These are phyloP conservation scores for Lasioglossum albipes DNA, from an alignment of 1,140 invertebrate species.

Conservation along the genomic window DNA sequence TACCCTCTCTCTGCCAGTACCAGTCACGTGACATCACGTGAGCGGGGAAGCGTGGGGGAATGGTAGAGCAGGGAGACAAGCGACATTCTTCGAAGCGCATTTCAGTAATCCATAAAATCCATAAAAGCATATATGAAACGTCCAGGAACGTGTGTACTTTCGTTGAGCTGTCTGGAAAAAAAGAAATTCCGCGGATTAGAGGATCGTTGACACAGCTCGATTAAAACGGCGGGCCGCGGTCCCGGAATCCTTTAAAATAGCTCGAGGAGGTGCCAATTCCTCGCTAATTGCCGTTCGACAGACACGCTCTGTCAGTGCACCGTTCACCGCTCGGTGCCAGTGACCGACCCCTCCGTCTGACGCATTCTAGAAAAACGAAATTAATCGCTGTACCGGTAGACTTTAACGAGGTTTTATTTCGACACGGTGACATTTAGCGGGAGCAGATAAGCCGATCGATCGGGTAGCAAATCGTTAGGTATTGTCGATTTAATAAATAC, in stretches of 20 bases:
- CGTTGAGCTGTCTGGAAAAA: no score
- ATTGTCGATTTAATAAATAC: conserved; percentile 15
- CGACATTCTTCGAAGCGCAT: no score
- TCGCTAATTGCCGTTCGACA: conserved; percentile 47
- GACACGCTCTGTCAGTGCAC: conserved; percentile 31
- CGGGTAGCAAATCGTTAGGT: neutral
- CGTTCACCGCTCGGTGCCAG: conserved; percentile 21
- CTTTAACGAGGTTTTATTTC: neutral
- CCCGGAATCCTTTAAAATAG: conserved; percentile 46
- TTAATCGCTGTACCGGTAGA: neutral
- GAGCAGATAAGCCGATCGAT: neutral
- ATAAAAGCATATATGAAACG: no score
- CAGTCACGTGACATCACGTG: no score
- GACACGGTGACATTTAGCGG: neutral
- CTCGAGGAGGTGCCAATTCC: conserved; percentile 43
- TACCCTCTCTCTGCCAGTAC: no score
- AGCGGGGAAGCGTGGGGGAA: no score
- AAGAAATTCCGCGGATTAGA: no score
- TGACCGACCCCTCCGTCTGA: conserved; percentile 1
- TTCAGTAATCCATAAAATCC: no score
- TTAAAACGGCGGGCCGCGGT: conserved; percentile 21
- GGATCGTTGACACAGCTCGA: conserved; percentile 34
- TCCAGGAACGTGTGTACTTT: no score
- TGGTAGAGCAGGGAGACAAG: no score
- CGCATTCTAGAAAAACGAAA: neutral